Evolutionary conservation across 1,140 invertebrate genomes (phyloP), one percentile per base, ranked within the genome.

Genomic region (Drosophila biarmipes): DNA sequence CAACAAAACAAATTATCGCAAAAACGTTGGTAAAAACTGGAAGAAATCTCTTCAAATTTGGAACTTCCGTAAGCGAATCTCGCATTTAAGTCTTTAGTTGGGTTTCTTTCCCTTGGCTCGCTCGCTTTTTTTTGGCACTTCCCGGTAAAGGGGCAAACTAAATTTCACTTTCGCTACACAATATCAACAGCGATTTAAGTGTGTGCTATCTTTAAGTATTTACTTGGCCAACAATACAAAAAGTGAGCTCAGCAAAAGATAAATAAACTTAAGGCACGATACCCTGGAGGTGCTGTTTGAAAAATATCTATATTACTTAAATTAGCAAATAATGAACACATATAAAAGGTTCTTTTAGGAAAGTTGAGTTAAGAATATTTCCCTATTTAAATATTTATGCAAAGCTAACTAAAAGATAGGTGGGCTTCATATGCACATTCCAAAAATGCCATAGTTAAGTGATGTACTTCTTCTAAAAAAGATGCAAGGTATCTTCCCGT

Each of bases 151-250:
- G 40, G 55, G 34, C 42, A 64, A 45, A 69, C 66, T 69, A 56
- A 69, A 69, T 69, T 69, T 69, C 66, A 69, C 66, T 69, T 69
- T 69, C 66, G 66, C 66, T 69, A 69, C 63, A 69, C 64, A 68
- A 68, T 53, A 66, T 53, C 59, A 69, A 69, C 63, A 48, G 42
- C 66, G 49, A 69, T 56, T 69, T 69, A 69, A 69, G 66, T 69
- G 49, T 69, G 66, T 69, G 66, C 66, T 69, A 69, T 69, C 69
- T 69, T 68, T 69, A 69, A 69, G 66, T 69, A 69, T 69, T 69
- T 69, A 69, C 66, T 69, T 40, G 63, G 66, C 42, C 63, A 69
- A 69, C 63, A 69, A 68, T 46, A 38, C 63, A 55, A 68, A 48
- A 56, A 69, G 49, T 67, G 62, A 31, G 19, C 49, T 8, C 66